Percentiles rank a stretch among this genome's conserved stretches.
Conservation (phyloP, 1,140 invertebrate genomes). For the Gonioctena quinquepunctata region DNA sequence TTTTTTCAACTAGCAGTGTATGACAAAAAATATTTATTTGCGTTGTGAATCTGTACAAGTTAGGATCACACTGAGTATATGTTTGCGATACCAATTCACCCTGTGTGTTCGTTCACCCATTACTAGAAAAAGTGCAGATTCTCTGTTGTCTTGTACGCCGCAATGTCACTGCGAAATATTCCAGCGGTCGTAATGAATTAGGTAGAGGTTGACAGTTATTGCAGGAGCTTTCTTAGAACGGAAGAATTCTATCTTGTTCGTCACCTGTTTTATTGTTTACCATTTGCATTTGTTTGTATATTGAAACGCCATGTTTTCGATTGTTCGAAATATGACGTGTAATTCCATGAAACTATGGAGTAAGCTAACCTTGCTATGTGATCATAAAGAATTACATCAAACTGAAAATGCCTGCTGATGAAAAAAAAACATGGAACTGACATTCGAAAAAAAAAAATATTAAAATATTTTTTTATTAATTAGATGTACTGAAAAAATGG, state of each 20-base stretch:
- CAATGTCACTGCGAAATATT: neutral
- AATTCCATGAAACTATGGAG: neutral
- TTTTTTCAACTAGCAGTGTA: no score
- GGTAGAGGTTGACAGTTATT: neutral
- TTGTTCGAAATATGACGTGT: neutral
- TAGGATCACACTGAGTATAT: no score
- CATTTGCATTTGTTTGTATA: neutral
- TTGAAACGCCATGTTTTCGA: neutral
- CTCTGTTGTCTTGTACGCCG: neutral
- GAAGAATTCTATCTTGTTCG: neutral
- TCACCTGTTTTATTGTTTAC: neutral
- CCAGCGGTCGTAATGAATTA: neutral
- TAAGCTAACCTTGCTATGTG: neutral
- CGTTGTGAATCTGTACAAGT: no score
- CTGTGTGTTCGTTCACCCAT: neutral
- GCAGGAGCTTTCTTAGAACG: neutral
- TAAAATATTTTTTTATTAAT: no score
- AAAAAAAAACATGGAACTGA: no score
- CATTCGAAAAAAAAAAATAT: no score
- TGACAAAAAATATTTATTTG: no score
- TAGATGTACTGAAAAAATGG: no score
- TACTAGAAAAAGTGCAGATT: neutral
- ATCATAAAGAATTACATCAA: no score
- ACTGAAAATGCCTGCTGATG: no score
- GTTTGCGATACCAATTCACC: neutral